phyloP scores from a whole-genome alignment of 1,140 invertebrate genomes.

The Drosophila sp. region DNA sequence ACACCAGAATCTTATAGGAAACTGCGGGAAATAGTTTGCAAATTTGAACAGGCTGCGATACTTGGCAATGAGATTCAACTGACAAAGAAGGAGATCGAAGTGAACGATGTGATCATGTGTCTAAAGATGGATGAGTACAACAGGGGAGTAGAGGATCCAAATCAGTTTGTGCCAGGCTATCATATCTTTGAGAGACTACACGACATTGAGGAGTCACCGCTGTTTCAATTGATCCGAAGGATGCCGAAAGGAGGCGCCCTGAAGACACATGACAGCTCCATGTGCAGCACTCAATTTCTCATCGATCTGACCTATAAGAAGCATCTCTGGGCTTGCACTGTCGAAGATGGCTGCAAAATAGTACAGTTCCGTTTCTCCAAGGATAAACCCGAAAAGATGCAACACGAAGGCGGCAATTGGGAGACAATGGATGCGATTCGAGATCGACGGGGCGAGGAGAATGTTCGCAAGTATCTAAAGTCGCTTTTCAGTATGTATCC shows the following conservation, averaged over 20 bases:
- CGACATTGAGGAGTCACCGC: slow-evolving; percentile 87
- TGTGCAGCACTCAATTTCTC: slow-evolving; percentile 87
- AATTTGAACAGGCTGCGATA: slow-evolving; percentile 21
- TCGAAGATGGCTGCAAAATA: slow-evolving; percentile 33
- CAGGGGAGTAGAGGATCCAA: slow-evolving; percentile 55
- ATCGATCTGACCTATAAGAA: slow-evolving; percentile 52
- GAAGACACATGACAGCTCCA: slow-evolving; percentile 89
- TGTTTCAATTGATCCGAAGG: slow-evolving; percentile 88
- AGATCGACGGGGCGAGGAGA: slow-evolving; percentile 36
- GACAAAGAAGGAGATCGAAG: slow-evolving; percentile 38
- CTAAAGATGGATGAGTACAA: slow-evolving; percentile 54
- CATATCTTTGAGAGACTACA: slow-evolving; percentile 88
- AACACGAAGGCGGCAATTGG: slow-evolving; percentile 85
- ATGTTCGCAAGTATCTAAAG: slow-evolving; percentile 24
- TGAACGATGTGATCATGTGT: slow-evolving; percentile 63
- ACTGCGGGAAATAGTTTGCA: slow-evolving; percentile 46
- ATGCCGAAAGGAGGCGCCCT: slow-evolving; percentile 90
- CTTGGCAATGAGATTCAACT: slow-evolving; percentile 56
- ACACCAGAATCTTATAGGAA: slow-evolving; percentile 38
- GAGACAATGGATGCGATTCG: slow-evolving; percentile 86
- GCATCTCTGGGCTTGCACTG: slow-evolving; percentile 60
- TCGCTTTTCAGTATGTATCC: slow-evolving; percentile 55
- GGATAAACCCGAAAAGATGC: slow-evolving; percentile 60
- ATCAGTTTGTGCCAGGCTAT: slow-evolving; percentile 58
- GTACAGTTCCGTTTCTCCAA: slow-evolving; percentile 84